Base-by-base conservation (phyloP, 2,113 vertebrate species). In the Epinephelus fuscoguttatus region DNA sequence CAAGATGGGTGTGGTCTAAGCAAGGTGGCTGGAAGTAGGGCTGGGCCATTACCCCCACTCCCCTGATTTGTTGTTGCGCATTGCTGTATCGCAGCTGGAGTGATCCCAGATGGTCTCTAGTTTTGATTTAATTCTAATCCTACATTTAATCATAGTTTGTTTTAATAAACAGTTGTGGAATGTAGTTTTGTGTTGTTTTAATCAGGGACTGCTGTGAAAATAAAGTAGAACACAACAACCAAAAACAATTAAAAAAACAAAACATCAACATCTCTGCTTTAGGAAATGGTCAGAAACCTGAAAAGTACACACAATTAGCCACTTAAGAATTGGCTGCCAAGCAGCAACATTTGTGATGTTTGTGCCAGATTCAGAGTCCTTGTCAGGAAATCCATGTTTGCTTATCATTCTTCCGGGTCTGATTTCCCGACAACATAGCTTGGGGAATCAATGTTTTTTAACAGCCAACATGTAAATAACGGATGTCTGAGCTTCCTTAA, bases 381-480 rank as follows among this genome's bases (percentile, higher is more conserved):
- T 70, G 80, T 55, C 82, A 69, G 75, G 69, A 92, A 25, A 63
- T 87, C 76, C 59, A 33, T 74, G 83, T 76, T 83, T 45, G 42
- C 42, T 45, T 74, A 64, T 86, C 84, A 64, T 82, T 73, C 42
- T 86, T 45, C 42, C 25, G 1, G 47, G 6, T 74, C 52, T 64
- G 27, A 85, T 84, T 88, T 88, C 62, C 80, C n/a, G 17, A 79
- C 60, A 74, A 68, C 69, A 33, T 19, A 45, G 47, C 60, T 45
- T 63, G 75, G 74, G 25, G 86, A 76, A 47, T 50, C 13, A 42
- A 40, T 7, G 27, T 15, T 63, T 87, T 80, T 61, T 15, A 3
- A 78, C 78, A 81, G 56, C 40, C 70, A 66, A 33, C 74, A 59
- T 67, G 69, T 81, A 90, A 89, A 91, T 85, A 89, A 84, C 30